Percentiles rank a stretch among this genome's conserved stretches.
These are phyloP conservation scores for Pegea sp. DNA, from an alignment of 23 tunicate genomes.

Conservation along the genomic window DNA sequence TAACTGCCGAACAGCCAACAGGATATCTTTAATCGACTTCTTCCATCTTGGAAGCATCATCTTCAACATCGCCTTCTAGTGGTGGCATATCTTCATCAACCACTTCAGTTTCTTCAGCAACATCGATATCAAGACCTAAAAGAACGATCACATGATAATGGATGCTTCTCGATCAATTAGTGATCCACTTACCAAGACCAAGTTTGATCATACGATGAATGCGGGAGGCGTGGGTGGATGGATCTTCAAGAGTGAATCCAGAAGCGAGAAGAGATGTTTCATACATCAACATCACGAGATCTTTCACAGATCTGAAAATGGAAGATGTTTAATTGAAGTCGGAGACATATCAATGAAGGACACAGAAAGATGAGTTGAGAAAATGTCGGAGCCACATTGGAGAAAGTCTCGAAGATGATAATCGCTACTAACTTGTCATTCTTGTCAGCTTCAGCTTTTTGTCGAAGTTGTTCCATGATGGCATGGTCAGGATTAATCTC, in stretches of 20 bases:
- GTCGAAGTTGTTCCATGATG: constrained; percentile 70
- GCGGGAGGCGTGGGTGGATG: constrained; percentile 78
- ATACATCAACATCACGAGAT: constrained; percentile 66
- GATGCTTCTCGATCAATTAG: too few species aligned
- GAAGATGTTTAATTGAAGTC: too few species aligned
- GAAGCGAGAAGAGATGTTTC: constrained; percentile 87
- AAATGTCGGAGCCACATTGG: too few species aligned
- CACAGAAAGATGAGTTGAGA: too few species aligned
- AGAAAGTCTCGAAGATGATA: too few species aligned
- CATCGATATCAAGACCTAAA: too few species aligned
- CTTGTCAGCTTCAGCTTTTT: constrained; percentile 83
- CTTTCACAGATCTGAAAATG: constrained; percentile 62
- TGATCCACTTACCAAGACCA: constrained; percentile 71
- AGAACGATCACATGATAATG: too few species aligned
- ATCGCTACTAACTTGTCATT: constrained; percentile 84
- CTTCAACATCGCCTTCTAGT: constrained; percentile 79
- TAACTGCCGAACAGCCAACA: too few species aligned
- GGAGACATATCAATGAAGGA: too few species aligned
- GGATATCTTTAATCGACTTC: constrained; percentile 95
- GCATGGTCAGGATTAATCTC: constrained; percentile 92
- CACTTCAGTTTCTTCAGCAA: constrained; percentile 59
- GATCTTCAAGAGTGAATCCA: constrained; percentile 87
- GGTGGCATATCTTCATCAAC: constrained; percentile 98
- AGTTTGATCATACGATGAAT: constrained; percentile 95
- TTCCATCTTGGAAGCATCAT: constrained; percentile 84